phyloP scores from a whole-genome alignment of 2,113 vertebrate species.

The Silurus meridionalis region DNA sequence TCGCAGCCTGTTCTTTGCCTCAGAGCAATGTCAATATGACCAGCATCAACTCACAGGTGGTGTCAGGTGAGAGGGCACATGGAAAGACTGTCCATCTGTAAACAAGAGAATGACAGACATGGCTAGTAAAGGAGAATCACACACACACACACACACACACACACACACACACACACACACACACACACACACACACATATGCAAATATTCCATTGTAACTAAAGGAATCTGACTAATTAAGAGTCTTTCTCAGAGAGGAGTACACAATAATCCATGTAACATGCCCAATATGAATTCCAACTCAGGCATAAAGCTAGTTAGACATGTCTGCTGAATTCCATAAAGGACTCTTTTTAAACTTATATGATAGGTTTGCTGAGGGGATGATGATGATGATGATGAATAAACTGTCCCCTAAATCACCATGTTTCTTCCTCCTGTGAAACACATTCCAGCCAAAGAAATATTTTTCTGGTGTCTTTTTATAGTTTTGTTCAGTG shows the following conservation, averaged over 20 bases:
- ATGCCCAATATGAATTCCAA: not conserved
- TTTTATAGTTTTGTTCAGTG: not conserved
- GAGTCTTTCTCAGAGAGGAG: not conserved
- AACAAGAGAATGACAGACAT: not conserved
- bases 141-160: not conserved
- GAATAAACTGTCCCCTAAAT: not conserved
- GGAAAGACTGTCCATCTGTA: not conserved
- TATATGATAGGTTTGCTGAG: not conserved
- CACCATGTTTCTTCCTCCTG: not conserved
- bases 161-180: not conserved
- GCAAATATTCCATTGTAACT: not conserved
- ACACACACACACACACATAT: too few relatives aligned
- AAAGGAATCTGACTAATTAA: not conserved
- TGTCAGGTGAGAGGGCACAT: conserved; percentile 79
- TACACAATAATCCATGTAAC: not conserved
- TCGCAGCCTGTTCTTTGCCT: conserved; percentile 84
- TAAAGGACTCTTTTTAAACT: not conserved
- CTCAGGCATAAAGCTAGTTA: not conserved
- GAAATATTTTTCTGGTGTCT: not conserved
- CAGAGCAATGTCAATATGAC: conserved; percentile 89
- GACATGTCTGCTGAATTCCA: not conserved
- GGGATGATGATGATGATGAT: not conserved
- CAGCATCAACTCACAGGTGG: conserved; percentile 84
- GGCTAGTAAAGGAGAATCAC: not conserved
- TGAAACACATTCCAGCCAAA: not conserved